These are phyloP conservation scores for Oxystoma pomonae DNA, from an alignment of 2,888 invertebrate genomes.

Conservation along the genomic window DNA sequence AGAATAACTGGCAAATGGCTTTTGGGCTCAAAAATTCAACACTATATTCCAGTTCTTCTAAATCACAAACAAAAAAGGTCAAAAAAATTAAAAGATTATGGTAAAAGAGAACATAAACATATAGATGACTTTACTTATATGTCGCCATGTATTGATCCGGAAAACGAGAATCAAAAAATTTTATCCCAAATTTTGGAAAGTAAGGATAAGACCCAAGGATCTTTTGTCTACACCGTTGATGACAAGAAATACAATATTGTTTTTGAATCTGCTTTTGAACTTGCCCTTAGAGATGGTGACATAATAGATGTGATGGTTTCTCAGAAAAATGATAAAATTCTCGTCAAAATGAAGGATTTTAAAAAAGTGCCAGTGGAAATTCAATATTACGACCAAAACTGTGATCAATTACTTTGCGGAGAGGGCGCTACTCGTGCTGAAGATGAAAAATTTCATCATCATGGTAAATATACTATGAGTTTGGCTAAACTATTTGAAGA, in stretches of 20 bases:
- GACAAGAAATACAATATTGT: constrained; percentile 72
- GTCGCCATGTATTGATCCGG: constrained; percentile 66
- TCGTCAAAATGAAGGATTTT: constrained; percentile 68
- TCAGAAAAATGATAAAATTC: constrained; percentile 68
- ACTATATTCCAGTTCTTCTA: constrained; percentile 74
- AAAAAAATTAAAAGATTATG: constrained; percentile 51
- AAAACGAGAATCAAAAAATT: constrained; percentile 61
- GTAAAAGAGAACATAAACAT: constrained; percentile 63
- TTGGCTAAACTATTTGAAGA: constrained; percentile 73
- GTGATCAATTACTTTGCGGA: constrained; percentile 57
- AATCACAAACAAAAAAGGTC: constrained; percentile 46
- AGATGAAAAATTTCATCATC: constrained; percentile 47
- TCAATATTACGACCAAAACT: constrained; percentile 33
- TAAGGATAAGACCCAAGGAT: constrained; percentile 53
- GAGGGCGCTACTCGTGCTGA: constrained; percentile 64
- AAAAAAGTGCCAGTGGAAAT: constrained; percentile 64
- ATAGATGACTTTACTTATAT: constrained; percentile 71
- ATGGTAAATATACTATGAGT: constrained; percentile 59
- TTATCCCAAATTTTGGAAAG: constrained; percentile 58
- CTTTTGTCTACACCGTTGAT: constrained; percentile 71
- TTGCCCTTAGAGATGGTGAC: constrained; percentile 72
- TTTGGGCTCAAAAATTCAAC: constrained; percentile 71
- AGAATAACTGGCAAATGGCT: constrained; percentile 74
- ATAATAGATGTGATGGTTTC: constrained; percentile 73
- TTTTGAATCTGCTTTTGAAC: constrained; percentile 68